Base-by-base conservation (phyloP, 2,888 invertebrate species). In the Apodemia hepburni region DNA sequence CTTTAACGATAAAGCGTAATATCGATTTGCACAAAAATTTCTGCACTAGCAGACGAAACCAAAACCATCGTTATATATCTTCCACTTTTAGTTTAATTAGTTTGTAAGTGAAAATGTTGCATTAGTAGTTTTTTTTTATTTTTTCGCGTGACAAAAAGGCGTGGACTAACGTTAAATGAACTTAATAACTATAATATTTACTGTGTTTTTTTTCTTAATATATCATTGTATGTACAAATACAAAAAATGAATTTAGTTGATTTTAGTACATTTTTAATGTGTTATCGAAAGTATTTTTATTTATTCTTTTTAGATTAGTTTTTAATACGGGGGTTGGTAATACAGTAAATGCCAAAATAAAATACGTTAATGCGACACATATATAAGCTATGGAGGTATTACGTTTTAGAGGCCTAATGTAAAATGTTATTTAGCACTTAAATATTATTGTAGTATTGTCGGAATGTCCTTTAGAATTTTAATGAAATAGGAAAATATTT, bases 21-120 rank as follows among this genome's bases (percentile, higher is more conserved):
- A 61, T 57, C 22, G n/a, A 35, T 57, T 61, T 64, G 66, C 66
- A 65, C 63, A 66, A 65, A 62, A 61, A 51, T 12, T 22, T 61
- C 58, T 57, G 45, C 61, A 61, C 57, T 29, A 51, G 51, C 61
- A 57, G 60, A 69, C 65, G 60, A 75, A 82, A 84, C 85, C 82
- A 84, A 85, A 85, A 76, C 77, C 66, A 70, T 70, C 65, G 42
- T 18, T 60, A 54, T 54, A 69, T 80, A 80, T 82, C 83, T 86
- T 85, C 84, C 84, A 82, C 77, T 71, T 78, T 80, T 71, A 67
- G 75, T 85, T 85, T 73, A 69, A 75, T 70, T 78, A 84, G 85
- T 78, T 76, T 76, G 71, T 75, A 81, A 82, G 80, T 75, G 70
- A 78, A 75, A 75, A 75, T 66, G 70, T 66, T 62, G 58, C 29